Evolutionary conservation across 2,888 invertebrate genomes (phyloP).

Genomic region (Dynastes grantii): DNA sequence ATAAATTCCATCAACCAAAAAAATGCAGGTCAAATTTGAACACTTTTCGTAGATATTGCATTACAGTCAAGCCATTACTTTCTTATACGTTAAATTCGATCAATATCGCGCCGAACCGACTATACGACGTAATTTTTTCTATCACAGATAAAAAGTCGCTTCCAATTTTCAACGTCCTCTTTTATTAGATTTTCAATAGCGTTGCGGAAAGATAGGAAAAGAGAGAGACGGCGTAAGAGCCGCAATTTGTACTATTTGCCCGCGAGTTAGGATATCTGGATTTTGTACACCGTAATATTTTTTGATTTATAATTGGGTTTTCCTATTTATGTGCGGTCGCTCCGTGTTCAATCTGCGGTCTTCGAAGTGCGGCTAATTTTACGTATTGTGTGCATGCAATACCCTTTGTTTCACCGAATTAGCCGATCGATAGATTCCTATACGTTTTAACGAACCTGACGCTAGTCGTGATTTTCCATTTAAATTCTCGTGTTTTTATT

Average conservation of each 20-base stretch:
- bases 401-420: not conserved
- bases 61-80: no score
- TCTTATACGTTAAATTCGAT: not conserved
- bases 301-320: conserved; percentile 34
- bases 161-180: conserved; percentile 14
- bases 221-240: not conserved
- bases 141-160: conserved; percentile 17
- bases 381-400: not conserved
- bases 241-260: conserved; percentile 10
- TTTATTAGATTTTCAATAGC: conserved; percentile 32
- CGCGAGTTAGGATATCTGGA: conserved; percentile 20
- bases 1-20: no score
- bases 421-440: not conserved
- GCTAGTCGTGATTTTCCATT: not conserved
- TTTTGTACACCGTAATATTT: conserved; percentile 23
- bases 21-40: no score
- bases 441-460: not conserved
- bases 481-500: not conserved
- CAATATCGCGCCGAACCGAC: not conserved
- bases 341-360: conserved; percentile 13
- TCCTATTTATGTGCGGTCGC: conserved; percentile 23
- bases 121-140: not conserved
- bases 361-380: conserved; percentile 1
- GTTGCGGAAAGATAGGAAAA: conserved; percentile 2
- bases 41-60: no score